Conservation (phyloP, 2,113 vertebrate genomes). For the Otus sunia region DNA sequence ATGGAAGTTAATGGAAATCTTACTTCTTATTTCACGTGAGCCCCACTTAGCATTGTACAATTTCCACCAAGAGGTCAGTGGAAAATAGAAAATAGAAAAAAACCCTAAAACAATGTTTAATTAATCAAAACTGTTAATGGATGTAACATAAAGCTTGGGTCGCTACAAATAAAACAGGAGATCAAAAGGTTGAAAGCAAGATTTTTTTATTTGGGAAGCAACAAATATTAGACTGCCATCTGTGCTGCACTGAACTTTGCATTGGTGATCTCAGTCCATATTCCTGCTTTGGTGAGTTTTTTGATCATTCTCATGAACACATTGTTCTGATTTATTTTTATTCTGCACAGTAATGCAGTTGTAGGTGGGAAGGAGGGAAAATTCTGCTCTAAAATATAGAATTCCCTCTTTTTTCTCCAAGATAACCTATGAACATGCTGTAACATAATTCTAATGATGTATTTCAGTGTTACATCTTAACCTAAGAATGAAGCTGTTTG, state of each 20-base stretch:
- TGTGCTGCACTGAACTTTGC: neutral
- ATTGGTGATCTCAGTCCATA: neutral
- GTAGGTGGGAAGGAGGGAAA: neutral
- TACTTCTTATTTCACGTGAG: neutral
- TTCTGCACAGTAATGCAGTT: neutral
- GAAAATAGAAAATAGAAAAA: neutral
- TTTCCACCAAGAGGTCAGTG: neutral
- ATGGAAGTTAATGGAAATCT: neutral
- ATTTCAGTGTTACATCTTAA: neutral
- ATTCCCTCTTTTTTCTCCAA: neutral
- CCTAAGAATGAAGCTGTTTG: neutral
- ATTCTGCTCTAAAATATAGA: neutral
- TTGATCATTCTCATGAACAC: neutral
- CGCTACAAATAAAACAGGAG: neutral
- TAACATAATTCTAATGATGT: neutral
- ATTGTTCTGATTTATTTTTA: slow-evolving; percentile 17
- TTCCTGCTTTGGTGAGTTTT: neutral
- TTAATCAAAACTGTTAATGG: neutral
- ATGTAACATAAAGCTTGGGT: neutral
- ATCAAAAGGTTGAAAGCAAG: neutral
- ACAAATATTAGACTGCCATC: neutral
- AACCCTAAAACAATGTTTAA: fast-evolving
- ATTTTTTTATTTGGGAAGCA: neutral
- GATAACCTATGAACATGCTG: neutral
- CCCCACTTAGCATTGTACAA: neutral